These are phyloP conservation scores for Pungitius pungitius DNA, from an alignment of 2,113 vertebrate genomes.

Conservation along the genomic window DNA sequence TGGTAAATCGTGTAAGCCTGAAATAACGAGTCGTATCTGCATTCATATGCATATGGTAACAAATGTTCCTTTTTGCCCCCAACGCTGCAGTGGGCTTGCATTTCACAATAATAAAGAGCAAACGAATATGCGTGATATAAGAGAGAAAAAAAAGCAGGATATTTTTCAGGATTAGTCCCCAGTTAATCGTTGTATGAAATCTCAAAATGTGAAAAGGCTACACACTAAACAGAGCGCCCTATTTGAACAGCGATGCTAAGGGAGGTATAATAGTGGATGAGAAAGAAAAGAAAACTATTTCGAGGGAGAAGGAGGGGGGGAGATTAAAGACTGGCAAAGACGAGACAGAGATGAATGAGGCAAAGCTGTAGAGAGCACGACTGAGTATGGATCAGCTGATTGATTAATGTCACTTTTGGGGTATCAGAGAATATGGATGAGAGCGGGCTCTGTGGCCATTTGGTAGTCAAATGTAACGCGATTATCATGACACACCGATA, in stretches of 20 bases:
- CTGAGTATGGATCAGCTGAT: constrained; percentile 68
- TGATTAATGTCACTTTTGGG: constrained; percentile 69
- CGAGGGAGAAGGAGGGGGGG: not conserved
- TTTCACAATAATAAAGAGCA: too few relatives aligned
- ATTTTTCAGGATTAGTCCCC: too few relatives aligned
- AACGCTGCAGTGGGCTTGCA: too few relatives aligned
- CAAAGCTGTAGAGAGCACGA: constrained; percentile 27
- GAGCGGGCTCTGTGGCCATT: constrained; percentile 50
- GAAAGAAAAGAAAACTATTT: not conserved
- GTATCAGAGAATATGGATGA: constrained; percentile 71
- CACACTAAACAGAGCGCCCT: too few relatives aligned
- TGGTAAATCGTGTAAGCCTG: constrained; percentile 5
- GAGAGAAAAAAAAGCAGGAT: too few relatives aligned
- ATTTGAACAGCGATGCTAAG: too few relatives aligned
- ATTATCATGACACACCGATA: constrained; percentile 76
- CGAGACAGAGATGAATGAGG: constrained; percentile 47
- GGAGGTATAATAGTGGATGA: not conserved
- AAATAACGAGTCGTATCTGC: constrained; percentile 15
- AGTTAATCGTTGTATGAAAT: too few relatives aligned
- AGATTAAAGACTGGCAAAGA: not conserved
- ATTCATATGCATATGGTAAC: constrained; percentile 7
- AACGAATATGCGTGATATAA: too few relatives aligned
- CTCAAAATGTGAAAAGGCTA: too few relatives aligned
- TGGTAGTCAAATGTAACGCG: constrained; percentile 74
- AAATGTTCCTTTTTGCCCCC: constrained; percentile 8